Base-by-base conservation (phyloP, 2,113 vertebrate genomes). In the Australoheros scitulus region DNA sequence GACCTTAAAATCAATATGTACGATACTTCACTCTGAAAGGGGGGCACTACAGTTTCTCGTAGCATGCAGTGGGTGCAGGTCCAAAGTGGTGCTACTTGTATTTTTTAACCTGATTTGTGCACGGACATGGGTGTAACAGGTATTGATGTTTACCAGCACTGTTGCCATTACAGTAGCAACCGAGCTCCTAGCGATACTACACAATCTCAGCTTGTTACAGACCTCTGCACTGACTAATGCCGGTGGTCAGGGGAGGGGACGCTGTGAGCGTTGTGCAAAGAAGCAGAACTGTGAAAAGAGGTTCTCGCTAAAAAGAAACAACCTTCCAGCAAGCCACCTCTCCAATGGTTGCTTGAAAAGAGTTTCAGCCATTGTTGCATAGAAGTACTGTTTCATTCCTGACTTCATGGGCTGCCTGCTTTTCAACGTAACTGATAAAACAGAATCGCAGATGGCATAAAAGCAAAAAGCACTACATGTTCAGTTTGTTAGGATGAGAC, bases 231-330 rank as follows among this genome's bases (percentile, higher is more conserved):
- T 70, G 65, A 50, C 17, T 70, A 70, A 50, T 32, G 24, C 65
- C 7, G 50, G 65, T 70, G 65, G 65, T 50, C 65, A 50, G 9
- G 15, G 43, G 64, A 70, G 64, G 64, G 64, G 41, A 70, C 6
- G 41, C 64, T 70, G 41, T 29, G 11, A 50, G 43, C 6, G 9
- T 20, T 70, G 65, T 70, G 65, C 65, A 70, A 70, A 50, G 65
- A 70, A 70, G 65, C 43, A 70, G 5, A 70, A 70, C 41, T 70
- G 65, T 70, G 65, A 50, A 50, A 70, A 70, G 65, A 70, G 65
- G 24, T 50, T 18, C 17, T 70, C 6, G 15, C 24, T 70, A 50
- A 68, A 47, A 47, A 29, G 50, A 20, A 41, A 29, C 43, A 70
- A 29, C 15, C 65, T 43, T 24, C 3, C 2, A 70, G 15, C 9